phyloP scores from a whole-genome alignment of 2,113 vertebrate genomes.

The Sinocyclocheilus anophthalmus region DNA sequence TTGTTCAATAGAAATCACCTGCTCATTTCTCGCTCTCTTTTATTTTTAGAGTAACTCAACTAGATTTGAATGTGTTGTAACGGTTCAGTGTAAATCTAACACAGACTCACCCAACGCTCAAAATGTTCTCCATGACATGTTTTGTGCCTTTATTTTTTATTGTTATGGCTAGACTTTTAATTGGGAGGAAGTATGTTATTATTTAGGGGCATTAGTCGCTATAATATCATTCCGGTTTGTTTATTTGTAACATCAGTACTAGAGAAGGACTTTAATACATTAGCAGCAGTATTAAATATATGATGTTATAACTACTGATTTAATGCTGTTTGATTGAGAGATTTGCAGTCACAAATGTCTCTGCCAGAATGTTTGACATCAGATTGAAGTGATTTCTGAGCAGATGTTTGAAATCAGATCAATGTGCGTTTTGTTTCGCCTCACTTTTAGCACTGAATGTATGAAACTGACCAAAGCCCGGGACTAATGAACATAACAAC shows the following conservation, averaged over 20 bases:
- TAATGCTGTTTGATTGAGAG: slow-evolving; percentile 15
- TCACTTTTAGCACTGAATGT: slow-evolving; percentile 35
- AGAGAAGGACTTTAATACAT: slow-evolving; percentile 28
- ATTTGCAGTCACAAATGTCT: background rate
- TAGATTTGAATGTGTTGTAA: background rate
- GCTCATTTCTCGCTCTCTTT: background rate
- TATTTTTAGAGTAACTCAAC: slow-evolving; percentile 1
- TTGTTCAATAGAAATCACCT: background rate
- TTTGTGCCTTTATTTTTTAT: slow-evolving; percentile 24
- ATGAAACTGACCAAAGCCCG: slow-evolving; percentile 17
- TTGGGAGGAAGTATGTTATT: slow-evolving; percentile 18
- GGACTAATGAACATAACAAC: background rate
- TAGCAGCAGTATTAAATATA: background rate
- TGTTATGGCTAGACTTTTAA: background rate
- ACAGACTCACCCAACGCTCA: background rate
- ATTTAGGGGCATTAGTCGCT: slow-evolving; percentile 30
- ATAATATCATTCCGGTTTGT: slow-evolving; percentile 10
- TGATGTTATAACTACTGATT: slow-evolving; percentile 38
- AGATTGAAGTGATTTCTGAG: too few relatives aligned
- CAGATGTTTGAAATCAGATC: background rate
- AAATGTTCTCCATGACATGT: background rate
- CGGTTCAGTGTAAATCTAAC: background rate
- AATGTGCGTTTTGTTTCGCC: background rate
- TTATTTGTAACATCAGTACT: slow-evolving; percentile 17
- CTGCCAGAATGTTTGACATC: background rate